Conservation (phyloP, 2,113 vertebrate genomes). For the Cyprinodon variegatus region DNA sequence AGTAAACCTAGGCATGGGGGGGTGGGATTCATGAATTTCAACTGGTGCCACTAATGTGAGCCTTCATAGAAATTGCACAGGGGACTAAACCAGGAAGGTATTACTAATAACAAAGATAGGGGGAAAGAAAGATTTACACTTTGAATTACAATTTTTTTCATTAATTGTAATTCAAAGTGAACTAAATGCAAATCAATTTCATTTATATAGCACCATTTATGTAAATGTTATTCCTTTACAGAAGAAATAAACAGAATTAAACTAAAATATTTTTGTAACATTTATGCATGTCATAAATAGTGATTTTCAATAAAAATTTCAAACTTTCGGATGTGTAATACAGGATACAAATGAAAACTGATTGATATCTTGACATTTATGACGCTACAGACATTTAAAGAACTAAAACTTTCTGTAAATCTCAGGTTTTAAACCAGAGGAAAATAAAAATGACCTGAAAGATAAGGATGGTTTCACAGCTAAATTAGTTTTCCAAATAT, state of each 20-base stretch:
- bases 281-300: too few species aligned
- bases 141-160: background rate
- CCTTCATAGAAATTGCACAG: slow-evolving; percentile 68
- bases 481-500: too few species aligned
- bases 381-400: background rate
- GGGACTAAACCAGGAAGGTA: slow-evolving; percentile 46
- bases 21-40: slow-evolving; percentile 80
- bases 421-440: background rate
- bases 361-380: too few species aligned
- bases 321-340: background rate
- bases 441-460: too few species aligned
- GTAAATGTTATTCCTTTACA: too few species aligned
- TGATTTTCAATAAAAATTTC: background rate
- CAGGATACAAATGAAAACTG: background rate
- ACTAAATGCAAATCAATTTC: background rate
- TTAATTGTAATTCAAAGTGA: too few species aligned
- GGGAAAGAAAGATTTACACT: background rate
- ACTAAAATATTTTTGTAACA: background rate
- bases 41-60: slow-evolving; percentile 74
- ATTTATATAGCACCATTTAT: background rate
- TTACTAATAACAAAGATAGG: slow-evolving; percentile 33
- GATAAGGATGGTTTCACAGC: too few species aligned
- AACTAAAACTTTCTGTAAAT: background rate
- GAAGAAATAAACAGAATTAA: background rate
- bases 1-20: slow-evolving; percentile 67